Evolutionary conservation across 2,888 invertebrate genomes (phyloP).

Genomic region (Microplitis deprimator): DNA sequence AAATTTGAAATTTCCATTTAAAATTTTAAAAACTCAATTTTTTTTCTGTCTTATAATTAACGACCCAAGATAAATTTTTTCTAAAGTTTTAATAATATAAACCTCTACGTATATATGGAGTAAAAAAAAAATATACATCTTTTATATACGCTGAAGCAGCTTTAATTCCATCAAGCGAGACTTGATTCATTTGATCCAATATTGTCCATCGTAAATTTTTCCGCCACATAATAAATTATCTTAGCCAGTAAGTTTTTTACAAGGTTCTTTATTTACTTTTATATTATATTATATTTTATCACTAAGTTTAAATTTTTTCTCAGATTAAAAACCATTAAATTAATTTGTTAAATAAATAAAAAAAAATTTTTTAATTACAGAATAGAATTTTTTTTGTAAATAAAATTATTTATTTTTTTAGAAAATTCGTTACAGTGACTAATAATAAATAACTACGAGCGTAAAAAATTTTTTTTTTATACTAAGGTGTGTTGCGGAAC

Average conservation of each 20-base stretch:
- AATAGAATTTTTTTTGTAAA: neutral
- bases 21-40: no score
- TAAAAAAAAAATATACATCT: neutral
- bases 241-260: slow-evolving; percentile 5
- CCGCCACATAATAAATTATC: slow-evolving; percentile 50
- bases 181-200: slow-evolving; percentile 71
- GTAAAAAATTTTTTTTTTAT: neutral
- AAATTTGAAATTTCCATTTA: no score
- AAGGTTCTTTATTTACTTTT: slow-evolving; percentile 19
- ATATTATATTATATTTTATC: neutral
- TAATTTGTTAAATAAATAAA: slow-evolving; percentile 13
- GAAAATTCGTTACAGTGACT: slow-evolving; percentile 4
- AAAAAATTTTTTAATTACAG: no score
- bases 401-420: neutral
- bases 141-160: neutral
- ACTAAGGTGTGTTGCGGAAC: slow-evolving; percentile 20
- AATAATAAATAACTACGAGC: slow-evolving; percentile 22
- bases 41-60: no score
- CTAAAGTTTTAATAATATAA: neutral
- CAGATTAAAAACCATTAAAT: neutral
- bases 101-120: neutral
- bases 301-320: slow-evolving; percentile 10
- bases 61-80: no score
- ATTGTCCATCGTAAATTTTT: slow-evolving; percentile 67
- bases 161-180: slow-evolving; percentile 68